Evolutionary conservation across 2,888 invertebrate species (phyloP), one percentile per base, ranked within the genome.

Genomic region (Schrankia costaestrigalis): DNA sequence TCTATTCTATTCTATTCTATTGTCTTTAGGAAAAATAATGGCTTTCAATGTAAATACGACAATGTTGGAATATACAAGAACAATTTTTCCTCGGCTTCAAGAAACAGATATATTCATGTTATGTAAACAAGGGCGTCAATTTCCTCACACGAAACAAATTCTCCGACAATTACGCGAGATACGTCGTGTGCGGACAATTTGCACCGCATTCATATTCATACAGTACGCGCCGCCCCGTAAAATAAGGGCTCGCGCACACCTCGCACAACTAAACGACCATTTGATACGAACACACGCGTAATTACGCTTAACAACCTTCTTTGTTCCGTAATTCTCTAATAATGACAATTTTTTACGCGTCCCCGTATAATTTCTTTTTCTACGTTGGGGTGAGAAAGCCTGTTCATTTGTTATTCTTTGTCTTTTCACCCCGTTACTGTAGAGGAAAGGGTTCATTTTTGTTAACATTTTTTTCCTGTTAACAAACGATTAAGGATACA

Each of bases 241-340:
- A n/a, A n/a, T n/a, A n/a, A n/a, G n/a, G n/a, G n/a, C n/a, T n/a
- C n/a, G n/a, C n/a, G n/a, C n/a, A n/a, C n/a, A n/a, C n/a, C n/a
- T n/a, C 35, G 26, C 27, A 21, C 5, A 2, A 9, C 31, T 31
- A 59, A 59, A 56, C 39, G 56, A 56, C 39, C 45, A 43, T 52
- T 59, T 56, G 53, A 59, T 59, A 17, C 26, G 30, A 17, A 28
- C 34, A 28, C 32, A 35, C 51, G 39, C 31, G 30, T 46, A 55
- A 51, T 55, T 55, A 45, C 45, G 29, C 28, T 32, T 10, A 21
- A 19, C 31, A 27, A 31, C 8, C 23, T 28, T 39, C 54, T 50
- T 57, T 56, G 56, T 59, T 46, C 31, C 39, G 33, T 56, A 56
- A 57, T 59, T 56, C 39, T 30, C 34, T 47, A 56, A 59, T 57